phyloP scores from a whole-genome alignment of 2,888 invertebrate genomes.

The Stenodema calcarata region DNA sequence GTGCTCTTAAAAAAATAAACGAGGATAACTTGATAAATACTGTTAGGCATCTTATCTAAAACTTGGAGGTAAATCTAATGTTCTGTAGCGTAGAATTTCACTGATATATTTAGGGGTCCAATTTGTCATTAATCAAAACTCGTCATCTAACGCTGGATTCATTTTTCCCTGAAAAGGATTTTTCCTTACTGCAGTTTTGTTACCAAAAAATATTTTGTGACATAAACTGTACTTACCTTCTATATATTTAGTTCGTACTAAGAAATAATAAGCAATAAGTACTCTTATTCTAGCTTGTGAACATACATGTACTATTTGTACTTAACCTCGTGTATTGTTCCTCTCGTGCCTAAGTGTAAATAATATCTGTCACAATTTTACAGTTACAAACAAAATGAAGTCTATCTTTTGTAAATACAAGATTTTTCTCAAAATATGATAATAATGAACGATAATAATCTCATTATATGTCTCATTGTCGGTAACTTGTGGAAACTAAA shows the following conservation, averaged over 20 bases:
- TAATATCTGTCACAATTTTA: slow-evolving; percentile 16
- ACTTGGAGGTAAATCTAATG: neutral
- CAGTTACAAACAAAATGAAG: neutral
- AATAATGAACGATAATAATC: slow-evolving; percentile 47
- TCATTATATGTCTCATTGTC: neutral
- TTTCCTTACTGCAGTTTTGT: neutral
- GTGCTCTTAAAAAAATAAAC: slow-evolving; percentile 4
- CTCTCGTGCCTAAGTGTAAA: slow-evolving; percentile 48
- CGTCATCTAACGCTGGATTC: neutral
- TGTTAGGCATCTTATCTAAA: neutral
- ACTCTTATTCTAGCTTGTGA: slow-evolving; percentile 1
- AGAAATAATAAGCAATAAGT: slow-evolving; percentile 32
- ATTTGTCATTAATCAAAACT: neutral
- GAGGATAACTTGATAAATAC: neutral
- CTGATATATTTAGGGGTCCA: slow-evolving; percentile 5
- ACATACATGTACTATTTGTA: slow-evolving; percentile 9
- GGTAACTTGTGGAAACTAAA: neutral
- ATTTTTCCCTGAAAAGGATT: neutral
- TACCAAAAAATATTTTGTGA: neutral
- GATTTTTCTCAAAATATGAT: slow-evolving; percentile 28
- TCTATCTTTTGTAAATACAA: slow-evolving; percentile 47
- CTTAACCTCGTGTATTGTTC: slow-evolving; percentile 39
- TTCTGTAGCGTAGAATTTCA: slow-evolving; percentile 15
- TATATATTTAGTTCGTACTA: neutral
- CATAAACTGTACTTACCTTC: neutral